phyloP scores from a whole-genome alignment of 2,888 invertebrate species.

The Adela reaumurella region DNA sequence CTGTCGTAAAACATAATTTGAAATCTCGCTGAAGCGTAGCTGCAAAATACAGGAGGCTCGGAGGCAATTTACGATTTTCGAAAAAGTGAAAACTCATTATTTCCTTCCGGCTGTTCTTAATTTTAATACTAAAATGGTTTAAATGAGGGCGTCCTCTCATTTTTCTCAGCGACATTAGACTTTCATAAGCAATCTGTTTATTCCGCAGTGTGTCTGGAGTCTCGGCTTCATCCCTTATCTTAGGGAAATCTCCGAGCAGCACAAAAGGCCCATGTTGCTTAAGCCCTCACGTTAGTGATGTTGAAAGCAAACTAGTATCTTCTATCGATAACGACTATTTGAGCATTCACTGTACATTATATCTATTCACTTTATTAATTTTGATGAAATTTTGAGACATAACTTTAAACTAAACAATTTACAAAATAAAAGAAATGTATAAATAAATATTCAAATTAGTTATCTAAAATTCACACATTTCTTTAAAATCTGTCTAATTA shows the following conservation, averaged over 20 bases:
- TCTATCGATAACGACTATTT: too few species aligned
- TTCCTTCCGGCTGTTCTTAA: not conserved
- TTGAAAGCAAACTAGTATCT: not conserved
- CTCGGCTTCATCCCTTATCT: not conserved
- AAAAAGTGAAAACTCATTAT: not conserved
- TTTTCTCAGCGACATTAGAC: not conserved
- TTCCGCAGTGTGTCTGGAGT: not conserved
- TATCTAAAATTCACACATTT: too few species aligned
- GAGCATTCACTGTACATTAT: too few species aligned
- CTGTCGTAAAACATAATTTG: too few species aligned
- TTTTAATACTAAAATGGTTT: not conserved
- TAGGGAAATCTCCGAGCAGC: slow-evolving; percentile 1
- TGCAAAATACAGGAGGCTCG: too few species aligned
- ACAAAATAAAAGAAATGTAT: too few species aligned
- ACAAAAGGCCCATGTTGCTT: slow-evolving; percentile 3
- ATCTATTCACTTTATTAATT: too few species aligned
- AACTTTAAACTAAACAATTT: too few species aligned
- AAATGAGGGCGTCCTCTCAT: not conserved
- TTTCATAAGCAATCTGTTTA: slow-evolving; percentile 2
- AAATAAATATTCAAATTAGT: too few species aligned
- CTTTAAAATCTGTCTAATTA: too few species aligned
- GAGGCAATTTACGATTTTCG: too few species aligned
- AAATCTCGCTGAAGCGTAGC: not conserved
- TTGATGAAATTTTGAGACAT: too few species aligned
- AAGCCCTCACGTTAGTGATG: not conserved